These are phyloP conservation scores for Diarsia mendica DNA, from an alignment of 2,888 invertebrate genomes.

Conservation along the genomic window DNA sequence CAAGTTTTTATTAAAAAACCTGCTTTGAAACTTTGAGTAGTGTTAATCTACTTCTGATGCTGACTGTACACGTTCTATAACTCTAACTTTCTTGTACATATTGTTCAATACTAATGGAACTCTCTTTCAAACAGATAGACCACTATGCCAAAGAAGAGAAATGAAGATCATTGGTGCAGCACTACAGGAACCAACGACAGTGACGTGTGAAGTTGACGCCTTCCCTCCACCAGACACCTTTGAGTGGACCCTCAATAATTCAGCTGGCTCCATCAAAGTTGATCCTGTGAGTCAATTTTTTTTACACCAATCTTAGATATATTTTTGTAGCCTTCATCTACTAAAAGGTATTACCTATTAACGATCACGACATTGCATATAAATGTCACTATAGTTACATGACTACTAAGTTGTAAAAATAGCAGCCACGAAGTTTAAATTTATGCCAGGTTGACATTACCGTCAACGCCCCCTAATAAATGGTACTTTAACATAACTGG, in stretches of 20 bases:
- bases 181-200: slow-evolving; percentile 94
- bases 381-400: no score
- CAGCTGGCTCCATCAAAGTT: slow-evolving; percentile 95
- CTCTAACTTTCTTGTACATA: background rate
- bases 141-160: slow-evolving; percentile 94
- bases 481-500: no score
- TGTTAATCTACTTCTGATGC: no score
- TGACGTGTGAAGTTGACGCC: slow-evolving; percentile 96
- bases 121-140: slow-evolving; percentile 92
- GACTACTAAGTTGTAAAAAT: no score
- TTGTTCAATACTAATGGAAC: background rate
- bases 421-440: no score
- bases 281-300: slow-evolving; percentile 79
- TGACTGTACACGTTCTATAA: background rate
- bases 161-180: slow-evolving; percentile 96
- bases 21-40: no score
- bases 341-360: no score
- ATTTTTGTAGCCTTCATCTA: no score
- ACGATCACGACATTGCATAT: no score
- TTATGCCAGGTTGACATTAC: no score
- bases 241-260: slow-evolving; percentile 97
- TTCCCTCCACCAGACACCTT: slow-evolving; percentile 95
- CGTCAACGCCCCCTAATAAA: no score
- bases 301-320: background rate
- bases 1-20: no score